Base-by-base conservation (phyloP, 2,888 invertebrate species). In the Latheticus oryzae region DNA sequence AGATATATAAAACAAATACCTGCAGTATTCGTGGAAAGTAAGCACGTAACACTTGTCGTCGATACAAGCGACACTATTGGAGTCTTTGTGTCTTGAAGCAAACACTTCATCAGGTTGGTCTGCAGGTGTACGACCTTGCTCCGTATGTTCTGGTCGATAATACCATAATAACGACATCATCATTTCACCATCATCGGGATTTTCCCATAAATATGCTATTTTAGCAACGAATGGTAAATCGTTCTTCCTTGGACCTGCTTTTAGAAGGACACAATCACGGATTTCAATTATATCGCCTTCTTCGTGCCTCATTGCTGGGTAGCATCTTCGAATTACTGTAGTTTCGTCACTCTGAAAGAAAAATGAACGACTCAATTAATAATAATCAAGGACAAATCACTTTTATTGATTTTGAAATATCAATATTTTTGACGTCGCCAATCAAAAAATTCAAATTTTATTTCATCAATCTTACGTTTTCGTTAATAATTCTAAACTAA, bases 81-180 rank as follows among this genome's bases (percentile, higher is more conserved):
- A 92, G 81, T 97, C 97, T 60, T 93, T 87, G 79, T 97, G 97
- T 56, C 94, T 87, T 12, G 96, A 97, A 32, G 97, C 97, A 80
- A 96, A 97, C 56, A 97, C 91, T 80, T 97, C 97, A 76, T 94
- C 94, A 5, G 88, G 86, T 74, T 90, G 89, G 78, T 95, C 93
- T 40, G 84, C 84, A 8, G 87, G 84, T 72, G 87, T 85, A 17
- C 93, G 85, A 13, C 95, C 96, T 73, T 88, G 89, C 73, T 96
- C 96, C 8, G 96, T 95, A 80, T 97, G 97, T 80, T 97, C 97
- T 0, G 97, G 97, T 71, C 97, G 87, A 81, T 97, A 97, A 83
- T 96, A 97, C 97, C 97, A 97, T 64, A 97, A 83, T 58, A 97
- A 81, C 2, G 95, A 95, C 82, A 97, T 91, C 95, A 95, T 95